Percentiles rank a stretch among this genome's conserved stretches.
phyloP scores from a whole-genome alignment of 2,888 invertebrate genomes.

The Xanthia togata region DNA sequence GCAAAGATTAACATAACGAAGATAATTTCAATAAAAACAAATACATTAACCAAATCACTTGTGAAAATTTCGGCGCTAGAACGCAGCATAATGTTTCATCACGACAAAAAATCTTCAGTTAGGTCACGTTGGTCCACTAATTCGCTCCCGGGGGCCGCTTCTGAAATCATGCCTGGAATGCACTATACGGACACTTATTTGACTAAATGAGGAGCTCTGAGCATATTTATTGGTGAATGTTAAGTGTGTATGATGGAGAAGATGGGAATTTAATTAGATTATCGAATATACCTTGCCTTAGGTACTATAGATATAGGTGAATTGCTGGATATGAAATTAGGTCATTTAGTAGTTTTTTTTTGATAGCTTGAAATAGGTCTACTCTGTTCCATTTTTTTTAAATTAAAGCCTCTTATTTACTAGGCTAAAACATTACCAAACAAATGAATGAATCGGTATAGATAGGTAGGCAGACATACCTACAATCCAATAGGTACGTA shows the following conservation, averaged over 20 bases:
- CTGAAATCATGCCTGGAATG: slow-evolving; percentile 85
- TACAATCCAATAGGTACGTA: background rate
- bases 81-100: slow-evolving; percentile 75
- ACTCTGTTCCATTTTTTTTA: background rate
- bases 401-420: no score
- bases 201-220: slow-evolving; percentile 71
- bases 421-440: background rate
- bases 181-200: slow-evolving; percentile 81
- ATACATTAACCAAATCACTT: slow-evolving; percentile 27
- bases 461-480: background rate
- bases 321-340: background rate
- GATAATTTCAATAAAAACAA: slow-evolving; percentile 3
- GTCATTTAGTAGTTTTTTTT: background rate
- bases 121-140: slow-evolving; percentile 86
- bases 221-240: slow-evolving; percentile 72
- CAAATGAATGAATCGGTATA: background rate
- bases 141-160: slow-evolving; percentile 82
- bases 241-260: slow-evolving; percentile 45
- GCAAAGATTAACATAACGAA: no score
- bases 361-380: background rate
- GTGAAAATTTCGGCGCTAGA: slow-evolving; percentile 51
- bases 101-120: slow-evolving; percentile 86
- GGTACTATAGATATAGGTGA: background rate
- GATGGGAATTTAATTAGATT: slow-evolving; percentile 7
- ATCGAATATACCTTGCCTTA: background rate